These are phyloP conservation scores for Erithacus rubecula DNA, from an alignment of 2,797 vertebrate genomes.

Conservation along the genomic window DNA sequence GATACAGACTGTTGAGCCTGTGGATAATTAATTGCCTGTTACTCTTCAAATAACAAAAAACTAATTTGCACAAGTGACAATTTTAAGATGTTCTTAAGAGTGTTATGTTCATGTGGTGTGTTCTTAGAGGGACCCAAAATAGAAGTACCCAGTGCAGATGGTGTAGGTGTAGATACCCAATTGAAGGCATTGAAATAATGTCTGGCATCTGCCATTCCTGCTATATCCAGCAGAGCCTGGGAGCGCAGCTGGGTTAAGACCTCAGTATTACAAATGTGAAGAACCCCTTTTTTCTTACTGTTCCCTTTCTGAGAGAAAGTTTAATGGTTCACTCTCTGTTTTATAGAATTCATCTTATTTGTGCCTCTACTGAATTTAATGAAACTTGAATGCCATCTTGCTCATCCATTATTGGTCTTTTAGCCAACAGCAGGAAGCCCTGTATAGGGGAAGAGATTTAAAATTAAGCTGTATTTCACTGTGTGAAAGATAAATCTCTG, in stretches of 20 bases:
- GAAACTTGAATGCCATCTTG: neutral
- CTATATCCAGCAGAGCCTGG: neutral
- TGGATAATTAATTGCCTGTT: neutral
- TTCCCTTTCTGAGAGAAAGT: neutral
- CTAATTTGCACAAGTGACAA: neutral
- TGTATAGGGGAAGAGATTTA: neutral
- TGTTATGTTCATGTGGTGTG: neutral
- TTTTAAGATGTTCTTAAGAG: neutral
- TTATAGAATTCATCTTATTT: neutral
- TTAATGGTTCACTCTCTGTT: neutral
- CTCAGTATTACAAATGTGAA: neutral
- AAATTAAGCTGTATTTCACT: neutral
- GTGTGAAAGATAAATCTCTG: neutral
- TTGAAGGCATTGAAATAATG: neutral
- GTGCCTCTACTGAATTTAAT: neutral
- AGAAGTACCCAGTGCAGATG: neutral
- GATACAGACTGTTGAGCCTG: neutral
- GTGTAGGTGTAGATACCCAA: neutral
- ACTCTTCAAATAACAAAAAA: neutral
- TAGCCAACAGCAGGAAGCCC: neutral
- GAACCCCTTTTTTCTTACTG: neutral
- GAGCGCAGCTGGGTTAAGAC: neutral
- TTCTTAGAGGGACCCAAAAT: neutral
- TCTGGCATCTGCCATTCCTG: neutral
- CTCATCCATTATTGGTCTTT: neutral